A percentile compares a stretch with the other conserved stretches of the same genome.
phyloP scores from a whole-genome alignment of 2,888 invertebrate genomes.

The Oasisia sp. region DNA sequence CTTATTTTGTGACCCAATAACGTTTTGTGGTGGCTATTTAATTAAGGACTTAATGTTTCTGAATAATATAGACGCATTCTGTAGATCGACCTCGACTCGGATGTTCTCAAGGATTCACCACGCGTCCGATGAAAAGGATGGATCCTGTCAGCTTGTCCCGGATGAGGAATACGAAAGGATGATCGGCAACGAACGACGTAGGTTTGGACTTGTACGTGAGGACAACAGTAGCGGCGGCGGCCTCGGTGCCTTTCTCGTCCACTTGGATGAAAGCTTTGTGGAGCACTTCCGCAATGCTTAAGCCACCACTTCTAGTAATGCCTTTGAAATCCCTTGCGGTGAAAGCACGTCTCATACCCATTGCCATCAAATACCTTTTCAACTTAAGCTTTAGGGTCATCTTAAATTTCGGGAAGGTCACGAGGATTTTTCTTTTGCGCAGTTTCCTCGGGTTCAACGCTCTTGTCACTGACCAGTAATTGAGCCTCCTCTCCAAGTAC shows the following conservation, averaged over 20 bases:
- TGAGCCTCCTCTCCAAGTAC: slow-evolving; percentile 29
- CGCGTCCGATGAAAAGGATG: slow-evolving; percentile 42
- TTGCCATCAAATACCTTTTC: slow-evolving; percentile 41
- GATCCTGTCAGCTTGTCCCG: slow-evolving; percentile 33
- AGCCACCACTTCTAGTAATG: slow-evolving; percentile 45
- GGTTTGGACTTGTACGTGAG: not conserved
- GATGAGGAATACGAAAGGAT: slow-evolving; percentile 43
- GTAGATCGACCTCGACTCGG: not conserved
- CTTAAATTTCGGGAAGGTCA: slow-evolving; percentile 52
- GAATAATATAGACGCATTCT: not conserved
- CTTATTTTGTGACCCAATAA: no score
- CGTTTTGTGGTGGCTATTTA: no score
- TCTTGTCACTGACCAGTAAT: not conserved
- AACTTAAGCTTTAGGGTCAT: slow-evolving; percentile 47
- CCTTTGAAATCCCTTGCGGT: slow-evolving; percentile 50
- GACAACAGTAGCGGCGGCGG: slow-evolving; percentile 51
- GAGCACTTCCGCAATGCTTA: slow-evolving; percentile 50
- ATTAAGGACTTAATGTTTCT: no score
- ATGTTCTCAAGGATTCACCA: slow-evolving; percentile 19
- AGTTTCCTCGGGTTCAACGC: slow-evolving; percentile 28
- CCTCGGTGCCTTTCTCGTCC: slow-evolving; percentile 52
- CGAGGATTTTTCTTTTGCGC: slow-evolving; percentile 28
- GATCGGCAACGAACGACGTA: slow-evolving; percentile 36
- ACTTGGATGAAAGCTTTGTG: slow-evolving; percentile 58
- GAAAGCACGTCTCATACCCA: slow-evolving; percentile 55